These are phyloP conservation scores for Cariama cristata DNA, from an alignment of 2,113 vertebrate genomes.

Conservation along the genomic window DNA sequence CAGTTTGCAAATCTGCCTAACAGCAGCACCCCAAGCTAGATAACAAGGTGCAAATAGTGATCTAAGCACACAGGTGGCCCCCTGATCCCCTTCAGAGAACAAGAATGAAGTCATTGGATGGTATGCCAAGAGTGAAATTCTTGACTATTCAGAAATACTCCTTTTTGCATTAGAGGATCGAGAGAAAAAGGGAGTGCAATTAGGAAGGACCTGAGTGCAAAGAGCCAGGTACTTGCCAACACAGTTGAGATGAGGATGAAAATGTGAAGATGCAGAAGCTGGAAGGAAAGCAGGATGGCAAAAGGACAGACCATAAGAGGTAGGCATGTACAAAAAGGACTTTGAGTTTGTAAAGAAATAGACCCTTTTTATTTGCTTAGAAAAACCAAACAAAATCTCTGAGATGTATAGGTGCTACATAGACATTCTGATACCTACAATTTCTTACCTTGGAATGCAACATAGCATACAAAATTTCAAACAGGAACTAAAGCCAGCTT, in stretches of 20 bases:
- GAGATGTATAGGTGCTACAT: not conserved
- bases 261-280: not conserved
- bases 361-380: not conserved
- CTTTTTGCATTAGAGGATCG: not conserved
- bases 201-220: not conserved
- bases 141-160: not conserved
- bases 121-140: not conserved
- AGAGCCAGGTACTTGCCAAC: not conserved
- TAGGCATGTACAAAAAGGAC: fast-evolving
- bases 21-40: not conserved
- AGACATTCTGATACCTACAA: not conserved
- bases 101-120: not conserved
- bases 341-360: not conserved
- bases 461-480: not conserved
- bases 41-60: not conserved
- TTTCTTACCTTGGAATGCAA: not conserved
- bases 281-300: not conserved
- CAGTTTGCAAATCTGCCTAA: not conserved
- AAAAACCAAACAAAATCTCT: not conserved
- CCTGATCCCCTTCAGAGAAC: not conserved
- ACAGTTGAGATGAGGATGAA: not conserved
- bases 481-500: not conserved
- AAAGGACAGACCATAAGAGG: not conserved
- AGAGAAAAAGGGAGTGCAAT: not conserved
- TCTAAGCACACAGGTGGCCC: not conserved